Evolutionary conservation across 2,113 vertebrate genomes (phyloP).

Genomic region (Tachycineta bicolor): DNA sequence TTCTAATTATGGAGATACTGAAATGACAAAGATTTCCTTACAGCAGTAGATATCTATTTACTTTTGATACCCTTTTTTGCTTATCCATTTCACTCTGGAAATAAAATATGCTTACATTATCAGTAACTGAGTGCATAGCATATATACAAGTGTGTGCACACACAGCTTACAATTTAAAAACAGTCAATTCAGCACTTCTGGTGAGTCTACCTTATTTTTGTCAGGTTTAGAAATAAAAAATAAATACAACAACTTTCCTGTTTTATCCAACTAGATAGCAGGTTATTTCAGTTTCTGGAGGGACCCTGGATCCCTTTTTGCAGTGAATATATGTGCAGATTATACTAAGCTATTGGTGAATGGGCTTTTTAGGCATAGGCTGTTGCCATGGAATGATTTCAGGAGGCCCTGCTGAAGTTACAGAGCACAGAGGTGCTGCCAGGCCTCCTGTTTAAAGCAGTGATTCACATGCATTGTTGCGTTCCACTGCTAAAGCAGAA

Average conservation of each 20-base stretch:
- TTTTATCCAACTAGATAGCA: neutral
- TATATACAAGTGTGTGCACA: neutral
- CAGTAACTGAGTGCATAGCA: neutral
- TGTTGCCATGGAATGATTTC: neutral
- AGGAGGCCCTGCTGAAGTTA: conserved; percentile 5
- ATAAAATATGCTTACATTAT: neutral
- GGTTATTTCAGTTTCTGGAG: neutral
- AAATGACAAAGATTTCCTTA: neutral
- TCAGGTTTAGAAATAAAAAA: neutral
- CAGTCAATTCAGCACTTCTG: neutral
- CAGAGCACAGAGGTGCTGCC: neutral
- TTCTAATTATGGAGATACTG: neutral
- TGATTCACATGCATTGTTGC: neutral
- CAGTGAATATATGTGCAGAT: neutral
- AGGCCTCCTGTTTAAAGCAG: neutral
- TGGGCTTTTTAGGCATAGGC: neutral
- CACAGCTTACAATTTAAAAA: neutral
- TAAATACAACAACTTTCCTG: neutral
- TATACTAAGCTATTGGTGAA: neutral
- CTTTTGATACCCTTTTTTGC: fast-evolving
- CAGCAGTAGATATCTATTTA: neutral
- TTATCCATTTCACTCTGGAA: neutral
- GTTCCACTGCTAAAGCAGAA: neutral
- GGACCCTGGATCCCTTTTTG: neutral
- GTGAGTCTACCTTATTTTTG: neutral